Conservation (phyloP, 2,113 vertebrate genomes). For the Ailuropoda melanoleuca region DNA sequence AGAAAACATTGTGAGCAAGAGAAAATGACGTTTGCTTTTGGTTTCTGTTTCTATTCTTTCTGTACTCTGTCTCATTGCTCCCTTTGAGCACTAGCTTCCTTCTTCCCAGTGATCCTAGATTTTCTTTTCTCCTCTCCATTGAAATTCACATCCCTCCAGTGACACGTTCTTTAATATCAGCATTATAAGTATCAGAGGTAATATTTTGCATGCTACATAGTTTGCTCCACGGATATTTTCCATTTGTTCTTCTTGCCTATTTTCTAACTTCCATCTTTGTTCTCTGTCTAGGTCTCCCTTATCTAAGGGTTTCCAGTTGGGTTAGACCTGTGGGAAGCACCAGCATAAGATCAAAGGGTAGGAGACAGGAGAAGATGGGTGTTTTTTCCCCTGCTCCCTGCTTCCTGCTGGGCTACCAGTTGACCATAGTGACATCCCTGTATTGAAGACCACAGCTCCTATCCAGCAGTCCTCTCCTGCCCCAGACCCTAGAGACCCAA, state of each 20-base stretch:
- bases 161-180: not conserved
- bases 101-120: not conserved
- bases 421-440: not conserved
- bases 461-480: not conserved
- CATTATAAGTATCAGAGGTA: not conserved
- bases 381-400: not conserved
- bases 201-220: not conserved
- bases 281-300: not conserved
- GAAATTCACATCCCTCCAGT: not conserved
- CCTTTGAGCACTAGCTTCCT: not conserved
- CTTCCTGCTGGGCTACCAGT: not conserved
- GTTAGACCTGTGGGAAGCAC: not conserved
- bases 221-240: not conserved
- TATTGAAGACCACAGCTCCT: not conserved
- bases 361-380: not conserved
- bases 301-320: not conserved
- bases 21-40: slow-evolving; percentile 30
- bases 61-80: not conserved
- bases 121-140: not conserved
- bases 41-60: not conserved
- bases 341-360: not conserved
- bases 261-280: not conserved
- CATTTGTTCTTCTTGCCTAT: not conserved
- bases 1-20: slow-evolving; percentile 1
- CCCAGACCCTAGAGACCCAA: not conserved